Percentiles rank a stretch among this genome's conserved stretches.
phyloP scores from a whole-genome alignment of 2,113 vertebrate species.

The Trematomus loennbergii region DNA sequence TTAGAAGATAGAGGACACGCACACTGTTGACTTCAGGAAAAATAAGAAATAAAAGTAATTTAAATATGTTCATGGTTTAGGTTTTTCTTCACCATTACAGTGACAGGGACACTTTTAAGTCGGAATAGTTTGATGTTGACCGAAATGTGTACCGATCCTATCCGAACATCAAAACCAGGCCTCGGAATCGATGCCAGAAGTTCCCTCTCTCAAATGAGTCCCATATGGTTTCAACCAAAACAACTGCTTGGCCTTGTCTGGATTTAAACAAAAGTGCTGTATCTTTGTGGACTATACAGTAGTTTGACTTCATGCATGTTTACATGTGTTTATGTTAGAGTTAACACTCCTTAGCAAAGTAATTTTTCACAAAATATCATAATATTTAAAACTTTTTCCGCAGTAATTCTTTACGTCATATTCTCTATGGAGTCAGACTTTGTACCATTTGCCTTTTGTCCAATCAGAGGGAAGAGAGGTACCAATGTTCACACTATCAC shows the following conservation, averaged over 20 bases:
- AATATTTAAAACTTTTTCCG: neutral
- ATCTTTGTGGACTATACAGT: constrained; percentile 73
- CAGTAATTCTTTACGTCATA: neutral
- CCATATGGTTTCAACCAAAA: constrained; percentile 79
- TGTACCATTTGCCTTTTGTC: too few species aligned
- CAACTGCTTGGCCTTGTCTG: constrained; percentile 65
- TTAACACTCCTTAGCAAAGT: constrained; percentile 59
- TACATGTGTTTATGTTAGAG: constrained; percentile 72
- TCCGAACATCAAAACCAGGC: constrained; percentile 79
- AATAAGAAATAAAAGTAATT: constrained; percentile 27
- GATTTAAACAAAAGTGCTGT: constrained; percentile 67
- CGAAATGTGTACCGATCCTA: constrained; percentile 70
- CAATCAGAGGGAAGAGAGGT: neutral
- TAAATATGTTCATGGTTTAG: constrained; percentile 43
- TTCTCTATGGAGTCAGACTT: constrained; percentile 6
- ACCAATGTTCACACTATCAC: neutral
- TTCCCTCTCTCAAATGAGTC: constrained; percentile 73
- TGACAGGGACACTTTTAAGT: constrained; percentile 72
- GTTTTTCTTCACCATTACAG: constrained; percentile 48
- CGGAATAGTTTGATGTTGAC: constrained; percentile 67
- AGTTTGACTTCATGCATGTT: constrained; percentile 72
- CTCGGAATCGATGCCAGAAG: constrained; percentile 71
- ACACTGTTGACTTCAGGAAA: constrained; percentile 14
- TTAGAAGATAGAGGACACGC: constrained; percentile 31
- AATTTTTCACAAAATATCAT: constrained; percentile 37